Percentiles rank a stretch among this genome's conserved stretches.
Evolutionary conservation across 2,888 invertebrate genomes (phyloP).

Genomic region (Bombylius major): DNA sequence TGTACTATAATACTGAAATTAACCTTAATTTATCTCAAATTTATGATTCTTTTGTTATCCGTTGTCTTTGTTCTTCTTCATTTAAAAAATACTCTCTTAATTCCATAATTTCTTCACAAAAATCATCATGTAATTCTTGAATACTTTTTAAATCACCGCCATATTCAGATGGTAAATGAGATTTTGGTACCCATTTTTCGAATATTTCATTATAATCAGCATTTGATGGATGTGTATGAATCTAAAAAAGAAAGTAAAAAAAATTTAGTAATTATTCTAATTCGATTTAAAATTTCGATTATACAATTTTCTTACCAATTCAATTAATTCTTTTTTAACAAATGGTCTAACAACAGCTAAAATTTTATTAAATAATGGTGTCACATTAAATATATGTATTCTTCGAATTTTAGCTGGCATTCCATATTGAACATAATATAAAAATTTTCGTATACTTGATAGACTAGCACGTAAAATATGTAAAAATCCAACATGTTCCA

Average conservation of each 20-base stretch:
- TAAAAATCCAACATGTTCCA: conserved; percentile 46
- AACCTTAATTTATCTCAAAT: too few species aligned
- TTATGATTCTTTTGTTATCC: too few species aligned
- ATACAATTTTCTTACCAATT: conserved; percentile 33
- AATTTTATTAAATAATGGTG: conserved; percentile 43
- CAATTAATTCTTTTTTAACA: conserved; percentile 43
- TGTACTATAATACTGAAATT: too few species aligned
- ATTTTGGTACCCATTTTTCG: conserved; percentile 42
- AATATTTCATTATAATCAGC: conserved; percentile 42
- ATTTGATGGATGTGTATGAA: conserved; percentile 46
- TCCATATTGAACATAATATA: conserved; percentile 52
- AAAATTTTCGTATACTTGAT: conserved; percentile 45
- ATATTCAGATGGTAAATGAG: conserved; percentile 46
- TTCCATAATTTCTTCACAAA: conserved; percentile 8
- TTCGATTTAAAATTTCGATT: background rate
- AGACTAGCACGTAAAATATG: conserved; percentile 46
- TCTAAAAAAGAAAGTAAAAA: conserved; percentile 28
- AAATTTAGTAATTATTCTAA: background rate
- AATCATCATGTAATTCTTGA: conserved; percentile 11
- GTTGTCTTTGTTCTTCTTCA: conserved; percentile 13
- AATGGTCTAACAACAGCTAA: conserved; percentile 44
- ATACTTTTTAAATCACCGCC: conserved; percentile 41
- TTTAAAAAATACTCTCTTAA: conserved; percentile 13
- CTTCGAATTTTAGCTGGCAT: conserved; percentile 49
- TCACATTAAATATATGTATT: conserved; percentile 51